Evolutionary conservation across 2,113 vertebrate genomes (phyloP), one percentile per base, ranked within the genome.

Genomic region (Notarius quadriscutis): DNA sequence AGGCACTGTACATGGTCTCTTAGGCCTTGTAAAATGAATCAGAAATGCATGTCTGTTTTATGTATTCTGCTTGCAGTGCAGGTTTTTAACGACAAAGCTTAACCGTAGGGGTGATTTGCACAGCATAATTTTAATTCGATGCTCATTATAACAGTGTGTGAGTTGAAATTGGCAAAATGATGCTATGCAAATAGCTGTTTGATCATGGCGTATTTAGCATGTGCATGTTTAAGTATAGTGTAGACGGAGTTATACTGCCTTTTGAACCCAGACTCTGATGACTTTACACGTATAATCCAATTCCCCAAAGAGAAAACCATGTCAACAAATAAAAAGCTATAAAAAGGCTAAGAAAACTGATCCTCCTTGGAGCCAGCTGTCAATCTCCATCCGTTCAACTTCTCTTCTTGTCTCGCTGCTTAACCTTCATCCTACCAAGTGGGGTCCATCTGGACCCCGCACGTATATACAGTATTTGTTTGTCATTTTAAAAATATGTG

Each of bases 261-360:
- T 83, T 65, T 83, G 22, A 50, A 50, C 62, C 14, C 67, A 11
- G 81, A 51, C 81, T 53, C 48, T 27, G 41, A 48, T 53, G 62
- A n/a, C 62, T 27, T 82, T 4, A 78, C 30, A 30, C 14, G 27
- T 65, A n/a, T 51, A 65, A 82, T 63, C 81, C 81, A 83, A 41
- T 83, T 83, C 12, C 34, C 34, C 60, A 65, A 83, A 83, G 65
- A 60, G 81, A 83, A 83, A 5, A 15, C 60, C 62, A 27, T 67
- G 34, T 25, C 81, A 51, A 83, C 81, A 83, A 83, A 67, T 67
- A 62, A 41, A 41, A 41, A 41, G 41, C 60, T 65, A 34, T 82
- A 50, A 82, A 82, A 82, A 82, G 58, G 4, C 60, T 83, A 48
- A 17, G 81, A 22, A 83, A 83, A 67, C 22, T 27, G 62, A 67